Percentiles rank a stretch among this genome's conserved stretches.
Conservation (phyloP, 2,888 invertebrate genomes). For the Chorisops tibialis region DNA sequence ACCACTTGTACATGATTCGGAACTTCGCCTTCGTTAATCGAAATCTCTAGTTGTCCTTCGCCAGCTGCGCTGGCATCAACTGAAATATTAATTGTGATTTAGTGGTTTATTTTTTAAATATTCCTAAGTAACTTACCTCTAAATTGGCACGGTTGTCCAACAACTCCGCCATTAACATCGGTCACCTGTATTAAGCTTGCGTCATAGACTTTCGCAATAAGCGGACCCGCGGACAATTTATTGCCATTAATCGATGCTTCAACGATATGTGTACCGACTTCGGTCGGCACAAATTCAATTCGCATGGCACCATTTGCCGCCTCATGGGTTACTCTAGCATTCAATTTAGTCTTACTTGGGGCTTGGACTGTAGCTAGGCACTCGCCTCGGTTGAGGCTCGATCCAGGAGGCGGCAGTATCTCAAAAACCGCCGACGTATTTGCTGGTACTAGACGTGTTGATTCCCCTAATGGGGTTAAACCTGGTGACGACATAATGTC, state of each 20-base stretch:
- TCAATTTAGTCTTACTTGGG: constrained; percentile 79
- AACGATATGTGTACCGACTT: constrained; percentile 92
- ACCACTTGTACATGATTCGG: constrained; percentile 97
- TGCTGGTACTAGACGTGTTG: constrained; percentile 85
- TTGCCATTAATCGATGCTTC: constrained; percentile 88
- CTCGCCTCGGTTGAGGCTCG: constrained; percentile 57
- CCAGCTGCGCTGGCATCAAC: constrained; percentile 98
- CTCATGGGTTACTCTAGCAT: constrained; percentile 78
- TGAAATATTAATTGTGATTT: no score
- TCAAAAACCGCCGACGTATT: constrained; percentile 87
- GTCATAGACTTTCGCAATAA: constrained; percentile 93
- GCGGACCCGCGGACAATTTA: constrained; percentile 83
- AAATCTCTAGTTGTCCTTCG: constrained; percentile 98
- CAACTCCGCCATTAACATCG: constrained; percentile 88
- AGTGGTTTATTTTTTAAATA: no score
- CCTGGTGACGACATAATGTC: constrained; percentile 78
- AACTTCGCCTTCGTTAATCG: constrained; percentile 98
- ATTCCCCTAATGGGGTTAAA: constrained; percentile 79
- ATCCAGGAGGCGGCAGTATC: constrained; percentile 55
- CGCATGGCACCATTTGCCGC: constrained; percentile 79
- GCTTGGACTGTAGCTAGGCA: constrained; percentile 69
- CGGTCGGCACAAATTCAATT: constrained; percentile 87
- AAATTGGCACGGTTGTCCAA: constrained; percentile 95
- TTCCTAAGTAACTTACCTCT: constrained; percentile 56
- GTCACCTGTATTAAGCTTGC: constrained; percentile 90